These are phyloP conservation scores for Apteryx owenii DNA, from an alignment of 2,113 vertebrate genomes.

Conservation along the genomic window DNA sequence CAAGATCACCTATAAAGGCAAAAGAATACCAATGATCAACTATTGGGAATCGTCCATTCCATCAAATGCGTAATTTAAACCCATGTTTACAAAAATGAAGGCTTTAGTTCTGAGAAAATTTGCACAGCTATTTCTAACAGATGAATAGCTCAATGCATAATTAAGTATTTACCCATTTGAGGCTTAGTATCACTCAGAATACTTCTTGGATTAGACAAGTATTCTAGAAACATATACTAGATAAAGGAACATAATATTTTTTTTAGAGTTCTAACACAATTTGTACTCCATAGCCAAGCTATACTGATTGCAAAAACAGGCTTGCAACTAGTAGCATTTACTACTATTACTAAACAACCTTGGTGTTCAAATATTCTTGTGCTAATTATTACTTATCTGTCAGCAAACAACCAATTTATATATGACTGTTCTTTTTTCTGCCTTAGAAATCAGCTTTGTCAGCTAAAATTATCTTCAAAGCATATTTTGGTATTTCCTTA, in stretches of 20 bases:
- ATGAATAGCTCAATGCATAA: background rate
- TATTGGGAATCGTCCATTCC: background rate
- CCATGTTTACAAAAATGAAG: background rate
- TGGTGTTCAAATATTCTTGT: background rate
- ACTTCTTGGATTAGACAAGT: background rate
- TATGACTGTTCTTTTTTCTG: background rate
- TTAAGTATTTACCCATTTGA: background rate
- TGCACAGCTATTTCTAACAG: background rate
- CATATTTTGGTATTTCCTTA: background rate
- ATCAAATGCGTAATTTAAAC: background rate
- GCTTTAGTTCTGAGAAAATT: background rate
- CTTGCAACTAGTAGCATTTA: background rate
- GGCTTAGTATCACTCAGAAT: background rate
- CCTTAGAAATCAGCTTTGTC: background rate
- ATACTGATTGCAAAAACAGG: background rate
- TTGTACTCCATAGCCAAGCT: background rate
- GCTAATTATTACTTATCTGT: background rate
- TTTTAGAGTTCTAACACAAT: background rate
- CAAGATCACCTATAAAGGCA: background rate
- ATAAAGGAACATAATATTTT: background rate
- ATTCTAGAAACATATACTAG: background rate
- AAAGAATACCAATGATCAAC: conserved; percentile 2
- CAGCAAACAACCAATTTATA: background rate
- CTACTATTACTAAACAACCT: background rate
- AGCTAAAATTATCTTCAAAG: conserved; percentile 13